Base-by-base conservation (phyloP, 2,888 invertebrate genomes). In the Cataglyphis rosenhaueri region DNA sequence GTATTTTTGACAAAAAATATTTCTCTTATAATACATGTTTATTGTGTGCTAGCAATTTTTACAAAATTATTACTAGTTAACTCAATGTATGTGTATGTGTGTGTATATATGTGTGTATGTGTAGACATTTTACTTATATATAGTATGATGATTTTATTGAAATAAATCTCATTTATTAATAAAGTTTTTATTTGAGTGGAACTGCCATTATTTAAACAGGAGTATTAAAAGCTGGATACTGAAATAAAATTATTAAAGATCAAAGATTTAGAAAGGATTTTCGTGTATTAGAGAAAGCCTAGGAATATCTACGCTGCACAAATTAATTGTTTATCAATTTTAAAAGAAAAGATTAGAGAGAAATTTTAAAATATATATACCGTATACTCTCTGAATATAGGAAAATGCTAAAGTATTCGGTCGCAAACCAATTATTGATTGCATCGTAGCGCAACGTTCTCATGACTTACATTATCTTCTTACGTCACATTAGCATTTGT, bases 381-480 rank as follows among this genome's bases (percentile, higher is more conserved):
- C 52, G 35, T 21, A 35, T n/a, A n/a, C 8, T 15, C 15, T 44
- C 15, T n/a, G 4, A 65, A 48, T 35, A 44, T 3, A 12, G 48
- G 6, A 10, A 18, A 64, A 38, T 5, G 12, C n/a, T 52, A 25
- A 76, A 38, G 35, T 52, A 65, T 52, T 52, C 18, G 25, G 9
- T 52, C 18, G 1, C 1, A 12, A 65, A 55, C 15, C n/a, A 38
- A 55, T 25, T 44, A 29, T 25, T 44, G n/a, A 44, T n/a, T 59
- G 48, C 29, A 74, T n/a, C 44, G 48, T 15, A 41, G 29, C 48
- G 48, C 21, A 32, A 48, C 52, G 29, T 12, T 52, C n/a, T 65
- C 38, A 64, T 52, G n/a, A 66, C 65, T 65, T 57, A 32, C 57
- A 21, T 18, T 64, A 57, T 32, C 29, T 68, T 68, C n/a, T 78